Conservation (phyloP, 2,113 vertebrate species). For the Hepsetus odoe region DNA sequence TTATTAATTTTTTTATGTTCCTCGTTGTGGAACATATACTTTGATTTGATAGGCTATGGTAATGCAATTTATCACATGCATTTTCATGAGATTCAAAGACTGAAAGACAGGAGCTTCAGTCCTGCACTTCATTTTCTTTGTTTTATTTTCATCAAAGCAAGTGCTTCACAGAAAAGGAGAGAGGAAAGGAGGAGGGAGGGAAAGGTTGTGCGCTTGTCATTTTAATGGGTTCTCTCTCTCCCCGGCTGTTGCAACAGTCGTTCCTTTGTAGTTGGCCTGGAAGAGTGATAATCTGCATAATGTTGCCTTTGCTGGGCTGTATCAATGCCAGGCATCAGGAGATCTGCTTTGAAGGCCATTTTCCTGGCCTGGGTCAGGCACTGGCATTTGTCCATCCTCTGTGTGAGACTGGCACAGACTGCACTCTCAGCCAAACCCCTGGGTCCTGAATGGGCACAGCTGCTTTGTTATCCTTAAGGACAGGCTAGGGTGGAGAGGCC, state of each 20-base stretch:
- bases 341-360: conserved; percentile 51
- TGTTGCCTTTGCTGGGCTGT: conserved; percentile 42
- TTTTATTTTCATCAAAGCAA: conserved; percentile 45
- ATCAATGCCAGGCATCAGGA: conserved; percentile 55
- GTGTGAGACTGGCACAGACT: conserved; percentile 43
- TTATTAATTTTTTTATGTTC: background rate
- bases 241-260: conserved; percentile 48
- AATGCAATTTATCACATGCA: conserved; percentile 15
- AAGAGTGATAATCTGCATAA: conserved; percentile 56
- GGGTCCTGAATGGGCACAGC: conserved; percentile 42
- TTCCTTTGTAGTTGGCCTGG: conserved; percentile 54
- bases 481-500: conserved; percentile 29
- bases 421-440: conserved; percentile 25
- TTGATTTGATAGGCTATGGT: conserved; percentile 36
- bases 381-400: conserved; percentile 49
- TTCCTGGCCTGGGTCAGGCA: conserved; percentile 40
- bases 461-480: conserved; percentile 39
- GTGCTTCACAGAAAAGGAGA: conserved; percentile 10
- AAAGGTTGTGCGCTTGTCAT: conserved; percentile 43
- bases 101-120: conserved; percentile 24
- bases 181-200: conserved; percentile 1
- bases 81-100: conserved; percentile 42
- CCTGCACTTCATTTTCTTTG: conserved; percentile 28
- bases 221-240: conserved; percentile 51
- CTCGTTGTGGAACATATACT: background rate